Conservation (phyloP, 1,140 invertebrate genomes). For the Drosophila arawakana region DNA sequence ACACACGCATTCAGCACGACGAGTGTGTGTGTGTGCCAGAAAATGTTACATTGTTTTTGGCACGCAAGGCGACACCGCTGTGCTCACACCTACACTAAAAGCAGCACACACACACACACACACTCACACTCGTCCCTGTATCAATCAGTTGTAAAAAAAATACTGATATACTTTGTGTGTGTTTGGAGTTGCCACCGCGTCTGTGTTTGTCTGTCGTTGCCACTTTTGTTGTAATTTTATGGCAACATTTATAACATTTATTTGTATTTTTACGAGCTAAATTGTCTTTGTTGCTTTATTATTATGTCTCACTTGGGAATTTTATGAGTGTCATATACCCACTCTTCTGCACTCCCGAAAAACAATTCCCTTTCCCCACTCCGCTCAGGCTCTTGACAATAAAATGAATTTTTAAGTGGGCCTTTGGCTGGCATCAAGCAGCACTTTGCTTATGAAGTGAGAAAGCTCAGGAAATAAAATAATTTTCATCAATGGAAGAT, state of each 20-base stretch:
- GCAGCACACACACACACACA: slow-evolving; percentile 8
- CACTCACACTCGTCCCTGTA: slow-evolving; percentile 48
- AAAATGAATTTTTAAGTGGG: slow-evolving; percentile 42
- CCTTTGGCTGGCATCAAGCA: neutral
- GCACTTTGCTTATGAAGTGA: slow-evolving; percentile 15
- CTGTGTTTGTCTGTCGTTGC: slow-evolving; percentile 18
- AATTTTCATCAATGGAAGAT: slow-evolving; percentile 21
- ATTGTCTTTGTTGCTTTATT: slow-evolving; percentile 82
- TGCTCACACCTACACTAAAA: slow-evolving; percentile 22
- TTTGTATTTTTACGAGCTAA: slow-evolving; percentile 78
- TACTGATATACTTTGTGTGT: slow-evolving; percentile 22
- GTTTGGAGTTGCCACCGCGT: slow-evolving; percentile 36
- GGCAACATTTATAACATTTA: slow-evolving; percentile 81
- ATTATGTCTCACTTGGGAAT: slow-evolving; percentile 77
- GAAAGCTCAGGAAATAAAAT: slow-evolving; percentile 32
- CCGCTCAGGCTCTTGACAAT: neutral
- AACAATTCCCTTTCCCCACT: too few relatives aligned
- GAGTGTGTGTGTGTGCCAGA: slow-evolving; percentile 27
- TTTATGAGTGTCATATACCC: slow-evolving; percentile 51
- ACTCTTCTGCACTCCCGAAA: too few relatives aligned
- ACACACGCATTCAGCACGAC: slow-evolving; percentile 25
- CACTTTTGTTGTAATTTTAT: slow-evolving; percentile 75
- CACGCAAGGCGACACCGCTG: slow-evolving; percentile 60
- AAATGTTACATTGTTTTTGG: slow-evolving; percentile 72
- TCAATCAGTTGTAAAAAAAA: slow-evolving; percentile 70